Evolutionary conservation across 1,140 invertebrate species (phyloP).

Genomic region (Conus ventricosus): DNA sequence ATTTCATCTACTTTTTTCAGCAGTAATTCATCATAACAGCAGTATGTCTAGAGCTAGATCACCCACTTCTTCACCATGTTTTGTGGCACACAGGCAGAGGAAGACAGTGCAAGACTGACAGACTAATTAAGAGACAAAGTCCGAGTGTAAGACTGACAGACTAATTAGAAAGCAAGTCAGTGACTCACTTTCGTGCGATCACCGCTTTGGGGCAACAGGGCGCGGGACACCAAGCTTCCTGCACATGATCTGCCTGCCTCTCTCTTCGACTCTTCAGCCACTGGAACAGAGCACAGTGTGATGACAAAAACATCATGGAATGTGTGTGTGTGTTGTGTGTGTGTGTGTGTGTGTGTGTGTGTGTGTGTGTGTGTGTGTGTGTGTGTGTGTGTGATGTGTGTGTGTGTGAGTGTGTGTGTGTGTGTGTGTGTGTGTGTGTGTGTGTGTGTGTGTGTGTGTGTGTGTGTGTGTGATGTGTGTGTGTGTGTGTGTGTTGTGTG

Average conservation of each 20-base stretch:
- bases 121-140: too few species aligned
- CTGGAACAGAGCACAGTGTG: background rate
- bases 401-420: background rate
- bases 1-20: too few species aligned
- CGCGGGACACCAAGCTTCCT: background rate
- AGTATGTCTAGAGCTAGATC: too few species aligned
- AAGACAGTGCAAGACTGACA: too few species aligned
- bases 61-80: too few species aligned
- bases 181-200: slow-evolving; percentile 16
- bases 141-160: background rate
- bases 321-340: background rate
- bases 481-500: background rate
- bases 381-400: background rate
- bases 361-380: background rate
- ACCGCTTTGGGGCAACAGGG: background rate
- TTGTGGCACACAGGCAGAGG: too few species aligned
- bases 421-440: slow-evolving; percentile 10
- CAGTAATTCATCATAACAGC: too few species aligned
- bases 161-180: background rate
- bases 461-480: background rate
- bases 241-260: background rate
- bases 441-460: background rate
- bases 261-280: background rate
- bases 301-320: background rate
- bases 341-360: background rate